Base-by-base conservation (phyloP, 92 coral and sea anemone genomes). In the Parazoanthus darwini region DNA sequence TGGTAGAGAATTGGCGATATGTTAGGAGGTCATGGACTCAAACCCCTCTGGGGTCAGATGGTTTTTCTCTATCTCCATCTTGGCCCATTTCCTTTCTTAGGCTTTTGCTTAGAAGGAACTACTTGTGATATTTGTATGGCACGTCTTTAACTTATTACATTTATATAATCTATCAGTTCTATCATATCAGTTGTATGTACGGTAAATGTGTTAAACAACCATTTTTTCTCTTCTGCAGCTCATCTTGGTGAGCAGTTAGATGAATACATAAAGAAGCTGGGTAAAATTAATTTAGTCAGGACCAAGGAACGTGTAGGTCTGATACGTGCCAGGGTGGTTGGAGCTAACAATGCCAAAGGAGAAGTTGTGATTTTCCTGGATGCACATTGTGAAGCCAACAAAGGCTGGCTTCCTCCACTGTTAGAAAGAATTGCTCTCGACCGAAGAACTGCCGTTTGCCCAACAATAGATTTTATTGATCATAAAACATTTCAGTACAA, bases 341-440 rank as follows among this genome's bases (percentile, higher is more conserved):
- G 99, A 75, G 98, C 99, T 3, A 89, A 91, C 58, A 97, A 92
- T 91, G 92, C 98, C 11, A 83, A 79, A 39, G 99, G 98, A 2
- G 99, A 97, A 9, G 94, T 94, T 39, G 92, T 97, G 78, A 90
- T 97, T 23, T 96, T 97, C 79, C 91, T 97, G 23, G 99, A 95
- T 81, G 98, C 99, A 8, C 99, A 97, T 74, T 97, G 99, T 89
- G 99, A 97, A 85, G 94, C 95, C 33, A 97, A 97, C 71, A 88
- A 90, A 56, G 99, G 99, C 42, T 97, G 98, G 98, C 89, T 97
- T n/a, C 99, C 98, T 2, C 99, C 99, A 2, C 83, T 97, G 86
- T 88, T 97, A n/a, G 99, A 96, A 80, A 91, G 98, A 79, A 97
- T 97, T 80, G 94, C 99, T 6, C 86, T 89, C n/a, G 93, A 97